Evolutionary conservation across 2,888 invertebrate species (phyloP).

Genomic region (Eristalis tenax): DNA sequence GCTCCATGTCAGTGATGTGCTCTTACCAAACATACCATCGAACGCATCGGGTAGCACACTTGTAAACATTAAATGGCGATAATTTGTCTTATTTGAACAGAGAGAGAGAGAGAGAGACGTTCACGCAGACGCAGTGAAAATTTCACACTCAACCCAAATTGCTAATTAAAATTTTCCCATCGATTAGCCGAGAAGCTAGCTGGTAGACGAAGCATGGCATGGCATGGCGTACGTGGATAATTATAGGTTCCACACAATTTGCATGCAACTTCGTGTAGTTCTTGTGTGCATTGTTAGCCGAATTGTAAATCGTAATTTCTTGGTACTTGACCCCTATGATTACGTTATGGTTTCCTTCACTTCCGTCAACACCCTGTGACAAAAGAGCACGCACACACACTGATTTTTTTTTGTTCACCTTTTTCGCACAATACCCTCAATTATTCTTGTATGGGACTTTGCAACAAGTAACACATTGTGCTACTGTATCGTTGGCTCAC

Average conservation of each 20-base stretch:
- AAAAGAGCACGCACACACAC: slow-evolving; percentile 20
- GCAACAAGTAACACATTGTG: slow-evolving; percentile 64
- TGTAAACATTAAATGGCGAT: slow-evolving; percentile 27
- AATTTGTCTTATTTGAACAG: slow-evolving; percentile 20
- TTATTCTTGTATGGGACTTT: slow-evolving; percentile 52
- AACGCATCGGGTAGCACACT: background rate
- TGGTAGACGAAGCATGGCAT: background rate
- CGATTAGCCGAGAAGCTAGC: slow-evolving; percentile 63
- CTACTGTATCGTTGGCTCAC: slow-evolving; percentile 49
- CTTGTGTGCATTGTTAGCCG: slow-evolving; percentile 49
- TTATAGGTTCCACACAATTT: slow-evolving; percentile 63
- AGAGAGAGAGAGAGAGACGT: background rate
- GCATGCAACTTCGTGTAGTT: slow-evolving; percentile 46
- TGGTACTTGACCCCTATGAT: slow-evolving; percentile 74
- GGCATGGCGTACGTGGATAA: slow-evolving; percentile 50
- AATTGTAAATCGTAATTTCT: slow-evolving; percentile 72
- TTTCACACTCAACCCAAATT: slow-evolving; percentile 72
- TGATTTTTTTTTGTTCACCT: background rate
- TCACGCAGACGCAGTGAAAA: slow-evolving; percentile 7
- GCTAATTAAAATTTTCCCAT: slow-evolving; percentile 78
- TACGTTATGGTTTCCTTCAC: slow-evolving; percentile 71
- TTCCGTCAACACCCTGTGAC: slow-evolving; percentile 67
- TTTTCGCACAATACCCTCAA: slow-evolving; percentile 62
- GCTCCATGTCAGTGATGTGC: background rate
- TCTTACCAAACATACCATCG: background rate